Base-by-base conservation (phyloP, 2,113 vertebrate species). In the Myxocyprinus asiaticus region DNA sequence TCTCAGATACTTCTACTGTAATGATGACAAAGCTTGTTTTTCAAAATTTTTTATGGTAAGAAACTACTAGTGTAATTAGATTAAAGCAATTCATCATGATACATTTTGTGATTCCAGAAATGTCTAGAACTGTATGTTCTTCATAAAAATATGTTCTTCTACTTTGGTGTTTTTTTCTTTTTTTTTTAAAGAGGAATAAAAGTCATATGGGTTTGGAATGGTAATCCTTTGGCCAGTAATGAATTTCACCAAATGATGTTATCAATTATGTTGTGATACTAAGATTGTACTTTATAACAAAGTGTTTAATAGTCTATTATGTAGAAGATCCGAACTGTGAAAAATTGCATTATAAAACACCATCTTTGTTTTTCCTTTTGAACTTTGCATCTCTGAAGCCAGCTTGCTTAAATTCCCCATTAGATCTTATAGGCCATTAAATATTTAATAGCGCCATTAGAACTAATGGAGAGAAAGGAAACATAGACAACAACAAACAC, bases 401-500 rank as follows among this genome's bases (percentile, higher is more conserved):
- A 62, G 42, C 42, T 42, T 48, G 9, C 50, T 4, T 33, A 2
- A 43, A 9, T 44, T 45, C 65, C 66, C 74, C 86, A 85, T 85
- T 90, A 88, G 84, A 76, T 83, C 82, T 76, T 88, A 77, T 71
- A 78, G 80, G 81, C 78, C 50, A 42, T 82, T 92, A 79, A 88
- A 93, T 91, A 91, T 91, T 93, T 91, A 74, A 91, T 91, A 81
- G 80, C 73, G 79, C 88, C 84, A 86, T 89, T 90, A 78, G 73
- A 83, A 64, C 82, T 88, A 88, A 90, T 89, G 88, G 83, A 82
- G 78, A 76, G 67, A 14, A 42, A 14, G 8, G 7, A 64, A 42
- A 5, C 17, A 59, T 12, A 3, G 22, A 33, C 43, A 17, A 58
- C 48, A 59, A 47, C 67, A 67, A 74, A 50, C 42, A 55, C 48